Evolutionary conservation across 2,888 invertebrate genomes (phyloP), one percentile per base, ranked within the genome.

Genomic region (Drosophila colorata): DNA sequence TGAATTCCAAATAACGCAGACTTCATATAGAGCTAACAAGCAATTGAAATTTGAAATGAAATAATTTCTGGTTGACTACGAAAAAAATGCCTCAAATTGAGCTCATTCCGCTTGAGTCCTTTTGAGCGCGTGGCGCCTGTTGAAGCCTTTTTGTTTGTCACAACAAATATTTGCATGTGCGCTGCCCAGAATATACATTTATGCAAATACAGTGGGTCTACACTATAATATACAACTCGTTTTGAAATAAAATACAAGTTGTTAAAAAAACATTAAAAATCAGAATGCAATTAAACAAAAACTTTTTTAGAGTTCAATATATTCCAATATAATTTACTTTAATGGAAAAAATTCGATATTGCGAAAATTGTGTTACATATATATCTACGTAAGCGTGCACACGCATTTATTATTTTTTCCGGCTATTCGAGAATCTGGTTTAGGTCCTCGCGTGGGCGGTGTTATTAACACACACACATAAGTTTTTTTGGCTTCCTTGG

Each of bases 161-260:
- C 44, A 47, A 14, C 64, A 74, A 81, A 85, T 81, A 85, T 82
- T 85, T 85, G 75, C 71, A 60, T 67, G 63, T 43, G 25, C 57
- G 64, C 48, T 61, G 66, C 43, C 74, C 75, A 46, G 44, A 61
- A 52, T 57, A 52, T 35, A 46, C 41, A 63, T 56, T 35, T 56
- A 56, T 37, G 47, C 25, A 56, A 56, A 20, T 35, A 63, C 63
- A 64, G 64, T 14, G 25, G 8, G 16, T 8, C 25, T 43, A 28
- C 33, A 33, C 25, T 41, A 48, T 28, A 41, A 41, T 48, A 11
- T 63, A 63, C 23, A n/a, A 16, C 8, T 18, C 16, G 37, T 31
- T 28, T 41, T 38, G 11, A 8, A 6, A 31, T 13, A 47, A 23
- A 23, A 13, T 8, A 31, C 35, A 35, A 35, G 5, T n/a, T 13